Evolutionary conservation across 1,140 invertebrate species (phyloP).

Genomic region (Holotrichia oblita): DNA sequence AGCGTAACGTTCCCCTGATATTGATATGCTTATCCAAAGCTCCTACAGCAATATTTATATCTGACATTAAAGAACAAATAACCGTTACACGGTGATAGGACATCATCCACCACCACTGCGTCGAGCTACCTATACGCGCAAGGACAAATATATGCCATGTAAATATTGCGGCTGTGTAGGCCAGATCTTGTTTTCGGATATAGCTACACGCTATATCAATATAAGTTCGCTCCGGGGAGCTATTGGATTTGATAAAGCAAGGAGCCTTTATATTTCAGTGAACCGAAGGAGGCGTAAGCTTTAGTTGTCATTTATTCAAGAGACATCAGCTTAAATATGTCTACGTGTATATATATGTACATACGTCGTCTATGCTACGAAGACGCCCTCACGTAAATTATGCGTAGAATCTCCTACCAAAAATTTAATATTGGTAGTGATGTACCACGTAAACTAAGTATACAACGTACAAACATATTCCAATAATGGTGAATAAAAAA

Average conservation of each 20-base stretch:
- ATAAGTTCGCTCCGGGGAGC: slow-evolving; percentile 25
- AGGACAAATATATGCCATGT: background rate
- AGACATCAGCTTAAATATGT: background rate
- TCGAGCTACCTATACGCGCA: background rate
- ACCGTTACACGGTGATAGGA: background rate
- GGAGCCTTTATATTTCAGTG: background rate
- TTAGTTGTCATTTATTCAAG: background rate
- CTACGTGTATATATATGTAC: background rate
- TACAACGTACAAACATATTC: no score
- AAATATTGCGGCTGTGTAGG: slow-evolving; percentile 25
- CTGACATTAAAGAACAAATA: slow-evolving; percentile 21
- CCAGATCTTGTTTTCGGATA: slow-evolving; percentile 11
- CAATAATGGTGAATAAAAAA: no score
- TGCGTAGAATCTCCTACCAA: background rate
- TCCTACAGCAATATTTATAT: background rate
- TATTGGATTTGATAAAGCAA: slow-evolving; percentile 34
- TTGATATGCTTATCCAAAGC: no score
- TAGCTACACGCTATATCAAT: slow-evolving; percentile 23
- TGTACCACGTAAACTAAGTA: background rate
- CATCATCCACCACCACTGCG: background rate
- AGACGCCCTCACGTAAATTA: background rate
- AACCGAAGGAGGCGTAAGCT: background rate
- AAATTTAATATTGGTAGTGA: background rate
- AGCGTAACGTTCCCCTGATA: no score
- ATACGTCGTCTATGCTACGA: background rate